Percentiles rank a stretch among this genome's conserved stretches.
These are phyloP conservation scores for Sarcophaga caerulescens DNA, from an alignment of 2,888 invertebrate genomes.

Conservation along the genomic window DNA sequence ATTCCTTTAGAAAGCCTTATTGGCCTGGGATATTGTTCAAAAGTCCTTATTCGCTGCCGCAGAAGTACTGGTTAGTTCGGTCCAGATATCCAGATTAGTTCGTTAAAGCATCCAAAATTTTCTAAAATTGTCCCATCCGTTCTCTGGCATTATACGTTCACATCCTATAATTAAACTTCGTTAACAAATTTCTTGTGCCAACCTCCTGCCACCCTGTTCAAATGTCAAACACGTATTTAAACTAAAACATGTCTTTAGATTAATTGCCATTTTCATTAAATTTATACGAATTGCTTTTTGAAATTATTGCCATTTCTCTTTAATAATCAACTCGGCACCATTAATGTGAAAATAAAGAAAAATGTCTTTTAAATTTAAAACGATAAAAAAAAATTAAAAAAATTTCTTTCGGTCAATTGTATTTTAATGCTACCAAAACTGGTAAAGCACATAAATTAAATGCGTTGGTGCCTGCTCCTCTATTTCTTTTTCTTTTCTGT, in stretches of 20 bases:
- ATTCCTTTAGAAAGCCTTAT: too few relatives aligned
- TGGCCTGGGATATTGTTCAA: too few relatives aligned
- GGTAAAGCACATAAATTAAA: conserved; percentile 43
- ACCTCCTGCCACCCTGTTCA: too few relatives aligned
- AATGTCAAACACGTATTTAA: too few relatives aligned
- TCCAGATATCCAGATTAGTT: too few relatives aligned
- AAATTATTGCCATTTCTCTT: conserved; percentile 5
- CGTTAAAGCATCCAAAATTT: too few relatives aligned
- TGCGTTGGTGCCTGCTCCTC: conserved; percentile 44
- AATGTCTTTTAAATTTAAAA: conserved; percentile 7
- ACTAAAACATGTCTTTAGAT: not conserved
- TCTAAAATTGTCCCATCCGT: too few relatives aligned
- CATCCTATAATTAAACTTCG: too few relatives aligned
- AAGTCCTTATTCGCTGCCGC: too few relatives aligned
- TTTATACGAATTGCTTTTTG: not conserved
- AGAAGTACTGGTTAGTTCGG: too few relatives aligned
- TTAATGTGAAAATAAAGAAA: not conserved
- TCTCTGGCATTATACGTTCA: too few relatives aligned
- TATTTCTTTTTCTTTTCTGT: conserved; percentile 5
- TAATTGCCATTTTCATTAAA: conserved; percentile 12
- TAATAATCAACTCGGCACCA: conserved; percentile 2
- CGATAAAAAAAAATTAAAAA: conserved; percentile 9
- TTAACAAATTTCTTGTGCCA: too few relatives aligned
- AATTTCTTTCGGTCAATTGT: conserved; percentile 30
- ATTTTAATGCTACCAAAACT: conserved; percentile 26